Percentiles rank a stretch among this genome's conserved stretches.
These are phyloP conservation scores for Argya squamiceps DNA, from an alignment of 2,797 vertebrate species.

Conservation along the genomic window DNA sequence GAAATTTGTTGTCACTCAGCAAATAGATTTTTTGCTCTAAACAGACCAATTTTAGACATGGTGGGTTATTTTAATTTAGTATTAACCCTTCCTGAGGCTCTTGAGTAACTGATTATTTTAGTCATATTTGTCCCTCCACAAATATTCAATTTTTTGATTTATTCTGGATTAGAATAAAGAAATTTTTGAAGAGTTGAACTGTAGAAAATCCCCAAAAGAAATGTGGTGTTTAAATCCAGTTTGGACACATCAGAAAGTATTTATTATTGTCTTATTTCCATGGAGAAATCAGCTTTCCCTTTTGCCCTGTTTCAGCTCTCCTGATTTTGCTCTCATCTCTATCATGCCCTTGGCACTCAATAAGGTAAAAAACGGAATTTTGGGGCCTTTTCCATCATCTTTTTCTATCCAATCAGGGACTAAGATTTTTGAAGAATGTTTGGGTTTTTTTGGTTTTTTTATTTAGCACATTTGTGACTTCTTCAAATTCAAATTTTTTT, in stretches of 20 bases:
- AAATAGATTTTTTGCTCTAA: neutral
- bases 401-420: neutral
- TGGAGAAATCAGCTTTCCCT: neutral
- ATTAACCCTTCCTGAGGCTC: neutral
- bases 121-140: rapidly evolving
- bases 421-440: neutral
- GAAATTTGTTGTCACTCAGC: neutral
- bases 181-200: no score
- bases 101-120: neutral
- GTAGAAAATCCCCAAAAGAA: neutral
- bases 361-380: neutral
- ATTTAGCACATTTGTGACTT: neutral
- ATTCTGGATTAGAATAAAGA: neutral
- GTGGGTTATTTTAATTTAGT: neutral
- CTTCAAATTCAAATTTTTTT: neutral
- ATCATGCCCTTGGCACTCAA: neutral
- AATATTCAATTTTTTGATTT: neutral
- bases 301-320: neutral
- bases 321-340: neutral
- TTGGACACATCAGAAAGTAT: neutral
- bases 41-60: neutral
- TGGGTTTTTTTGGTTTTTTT: no score
- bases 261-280: neutral
- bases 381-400: neutral
- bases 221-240: neutral